Evolutionary conservation across 2,888 invertebrate species (phyloP).

Genomic region (Ectemnius cavifrons): DNA sequence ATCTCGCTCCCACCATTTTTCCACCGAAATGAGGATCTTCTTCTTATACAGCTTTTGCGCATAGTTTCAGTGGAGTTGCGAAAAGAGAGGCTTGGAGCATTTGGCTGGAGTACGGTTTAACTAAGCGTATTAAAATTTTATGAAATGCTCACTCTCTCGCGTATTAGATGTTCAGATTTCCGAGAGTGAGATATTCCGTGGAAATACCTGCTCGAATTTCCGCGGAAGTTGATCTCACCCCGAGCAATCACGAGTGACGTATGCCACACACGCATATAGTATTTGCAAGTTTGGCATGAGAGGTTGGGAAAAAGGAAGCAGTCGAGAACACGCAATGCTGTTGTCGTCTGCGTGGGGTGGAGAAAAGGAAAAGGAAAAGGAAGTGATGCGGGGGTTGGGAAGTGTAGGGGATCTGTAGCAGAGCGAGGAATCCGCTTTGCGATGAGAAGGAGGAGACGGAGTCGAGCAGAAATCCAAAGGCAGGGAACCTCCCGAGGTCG

Average conservation of each 20-base stretch:
- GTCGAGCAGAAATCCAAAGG: conserved; percentile 19
- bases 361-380: neutral
- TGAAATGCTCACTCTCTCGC: neutral
- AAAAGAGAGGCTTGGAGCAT: neutral
- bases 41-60: too few relatives aligned
- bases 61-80: too few relatives aligned
- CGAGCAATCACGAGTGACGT: conserved; percentile 12
- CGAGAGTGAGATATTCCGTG: neutral
- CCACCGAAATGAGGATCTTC: too few relatives aligned
- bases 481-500: conserved; percentile 9
- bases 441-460: neutral
- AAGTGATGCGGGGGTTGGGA: neutral
- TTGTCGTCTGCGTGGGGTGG: neutral
- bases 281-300: conserved; percentile 27
- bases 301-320: conserved; percentile 19
- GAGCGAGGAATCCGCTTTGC: conserved; percentile 14
- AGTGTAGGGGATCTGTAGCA: neutral
- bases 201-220: neutral
- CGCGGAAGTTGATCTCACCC: neutral
- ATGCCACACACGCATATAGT: conserved; percentile 4
- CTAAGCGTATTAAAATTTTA: neutral
- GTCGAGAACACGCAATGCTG: conserved; percentile 18
- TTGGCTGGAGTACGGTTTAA: conserved; percentile 5
- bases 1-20: neutral
- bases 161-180: neutral